A percentile compares a stretch with the other conserved stretches of the same genome.
Conservation (phyloP, 2,888 invertebrate genomes). For the Fragum fragum region DNA sequence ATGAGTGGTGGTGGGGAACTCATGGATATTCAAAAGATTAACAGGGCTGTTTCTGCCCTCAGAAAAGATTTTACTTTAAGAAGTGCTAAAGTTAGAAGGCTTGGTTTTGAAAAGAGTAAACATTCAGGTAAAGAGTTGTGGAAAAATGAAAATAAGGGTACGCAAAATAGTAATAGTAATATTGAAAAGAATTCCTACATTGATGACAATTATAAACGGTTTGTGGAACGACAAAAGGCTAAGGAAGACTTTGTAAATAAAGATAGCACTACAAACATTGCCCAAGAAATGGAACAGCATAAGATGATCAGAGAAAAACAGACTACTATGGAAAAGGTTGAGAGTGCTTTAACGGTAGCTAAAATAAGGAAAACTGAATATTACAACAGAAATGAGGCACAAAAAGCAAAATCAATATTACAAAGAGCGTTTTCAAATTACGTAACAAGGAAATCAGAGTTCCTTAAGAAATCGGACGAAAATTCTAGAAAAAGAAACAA, state of each 20-base stretch:
- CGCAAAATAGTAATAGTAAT: not conserved
- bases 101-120: conserved; percentile 34
- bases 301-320: conserved; percentile 2
- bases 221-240: not conserved
- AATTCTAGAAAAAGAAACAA: not conserved
- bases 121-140: conserved; percentile 34
- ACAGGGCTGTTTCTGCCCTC: conserved; percentile 66
- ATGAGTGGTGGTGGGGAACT: conserved; percentile 61
- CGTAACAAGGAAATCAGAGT: not conserved
- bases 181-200: not conserved
- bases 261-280: conserved; percentile 18
- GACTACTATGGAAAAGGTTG: not conserved
- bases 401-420: not conserved
- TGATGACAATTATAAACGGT: conserved; percentile 9
- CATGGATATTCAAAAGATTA: conserved; percentile 58
- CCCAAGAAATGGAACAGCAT: conserved; percentile 17
- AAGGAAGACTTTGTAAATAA: not conserved
- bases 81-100: conserved; percentile 62
- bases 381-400: not conserved
- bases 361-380: not conserved
- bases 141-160: conserved; percentile 27
- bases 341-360: not conserved
- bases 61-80: conserved; percentile 58
- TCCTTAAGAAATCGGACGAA: not conserved
- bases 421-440: not conserved